phyloP scores from a whole-genome alignment of 1,140 invertebrate species.

The Ptiloglossa arizonensis region DNA sequence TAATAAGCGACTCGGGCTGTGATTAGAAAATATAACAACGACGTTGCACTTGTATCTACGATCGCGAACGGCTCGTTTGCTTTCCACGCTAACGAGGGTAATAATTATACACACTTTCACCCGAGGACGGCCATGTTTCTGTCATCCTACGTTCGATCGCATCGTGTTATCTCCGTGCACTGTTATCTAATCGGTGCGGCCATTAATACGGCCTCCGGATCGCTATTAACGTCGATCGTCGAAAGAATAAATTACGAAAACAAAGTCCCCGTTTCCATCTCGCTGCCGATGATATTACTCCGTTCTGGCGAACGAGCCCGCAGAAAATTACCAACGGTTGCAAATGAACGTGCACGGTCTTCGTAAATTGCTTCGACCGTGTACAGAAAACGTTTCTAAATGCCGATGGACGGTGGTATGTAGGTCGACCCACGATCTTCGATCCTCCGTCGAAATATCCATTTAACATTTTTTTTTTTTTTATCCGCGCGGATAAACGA shows the following conservation, averaged over 20 bases:
- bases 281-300: neutral
- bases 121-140: slow-evolving; percentile 35
- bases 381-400: too few relatives aligned
- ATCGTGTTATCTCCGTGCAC: slow-evolving; percentile 2
- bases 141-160: slow-evolving; percentile 32
- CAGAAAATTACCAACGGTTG: too few relatives aligned
- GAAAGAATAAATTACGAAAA: slow-evolving; percentile 45
- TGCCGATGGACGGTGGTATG: too few relatives aligned
- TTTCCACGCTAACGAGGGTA: slow-evolving; percentile 26
- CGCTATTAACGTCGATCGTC: slow-evolving; percentile 21
- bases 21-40: slow-evolving; percentile 36
- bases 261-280: neutral
- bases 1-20: slow-evolving; percentile 3
- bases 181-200: slow-evolving; percentile 28
- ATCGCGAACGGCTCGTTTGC: neutral
- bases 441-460: too few relatives aligned
- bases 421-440: too few relatives aligned
- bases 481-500: too few relatives aligned
- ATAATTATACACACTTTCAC: slow-evolving; percentile 50
- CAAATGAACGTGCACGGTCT: neutral
- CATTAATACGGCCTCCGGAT: slow-evolving; percentile 19
- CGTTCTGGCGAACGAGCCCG: too few relatives aligned
- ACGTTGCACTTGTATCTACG: slow-evolving; percentile 8
- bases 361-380: neutral
- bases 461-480: too few relatives aligned